Base-by-base conservation (phyloP, 2,113 vertebrate species). In the Pollachius pollachius region DNA sequence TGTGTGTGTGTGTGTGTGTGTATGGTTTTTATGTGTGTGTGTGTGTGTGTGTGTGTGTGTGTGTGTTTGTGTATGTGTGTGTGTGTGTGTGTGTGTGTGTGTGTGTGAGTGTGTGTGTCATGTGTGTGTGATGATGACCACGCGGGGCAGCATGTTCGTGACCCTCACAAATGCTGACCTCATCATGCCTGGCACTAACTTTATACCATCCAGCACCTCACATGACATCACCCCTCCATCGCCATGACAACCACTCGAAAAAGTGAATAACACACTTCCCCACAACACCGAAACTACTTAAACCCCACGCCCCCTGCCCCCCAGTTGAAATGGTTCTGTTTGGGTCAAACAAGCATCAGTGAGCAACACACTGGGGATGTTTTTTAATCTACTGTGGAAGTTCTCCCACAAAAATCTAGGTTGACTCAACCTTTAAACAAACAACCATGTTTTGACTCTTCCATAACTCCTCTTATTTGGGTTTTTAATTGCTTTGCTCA, bases 31-130 rank as follows among this genome's bases (percentile, higher is more conserved):
- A 5, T 60, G 59, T 60, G 59, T 60, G 59, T 60, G 59, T 60
- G 59, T 60, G 59, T 60, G 59, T 19, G 59, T 60, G n/a, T 19
- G n/a, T 60, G 59, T 60, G 59, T 60, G 59, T 60, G 59, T 60
- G 59, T 60, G 59, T 60, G 59, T 60, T n/a, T 60, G 59, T 60
- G 59, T 61, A 21, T 61, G 59, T 61, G 59, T 61, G 59, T 61
- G 59, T 61, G 19, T 61, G 59, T 23, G 59, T 61, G 59, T 61
- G 19, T 61, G 19, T 61, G 59, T 61, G 59, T 61, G 59, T 61
- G 59, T 61, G 59, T 23, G 59, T 61, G 59, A 25, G 59, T 61
- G 59, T 23, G 19, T 61, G 59, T 61, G 19, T 61, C 12, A 23
- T 61, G 59, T 61, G 59, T 21, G 18, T 61, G 59, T 21, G 18